These are phyloP conservation scores for Todiramphus chloris DNA, from an alignment of 2,113 vertebrate species.

Conservation along the genomic window DNA sequence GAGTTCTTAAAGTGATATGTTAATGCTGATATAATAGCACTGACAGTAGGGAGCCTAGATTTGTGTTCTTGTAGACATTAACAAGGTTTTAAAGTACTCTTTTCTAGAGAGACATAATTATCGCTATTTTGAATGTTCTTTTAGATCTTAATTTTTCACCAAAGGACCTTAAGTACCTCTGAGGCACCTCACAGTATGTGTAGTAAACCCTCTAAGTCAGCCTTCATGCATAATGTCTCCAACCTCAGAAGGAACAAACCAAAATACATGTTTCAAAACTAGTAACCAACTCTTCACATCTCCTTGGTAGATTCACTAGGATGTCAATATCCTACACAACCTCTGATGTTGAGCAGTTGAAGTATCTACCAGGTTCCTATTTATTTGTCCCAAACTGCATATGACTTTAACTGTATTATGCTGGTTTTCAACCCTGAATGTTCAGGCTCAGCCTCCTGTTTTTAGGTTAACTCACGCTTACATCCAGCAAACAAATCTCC, in stretches of 20 bases:
- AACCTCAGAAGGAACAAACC: not conserved
- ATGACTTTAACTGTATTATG: not conserved
- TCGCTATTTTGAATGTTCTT: not conserved
- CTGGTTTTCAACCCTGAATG: not conserved
- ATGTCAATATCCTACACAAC: not conserved
- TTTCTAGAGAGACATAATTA: conserved; percentile 10
- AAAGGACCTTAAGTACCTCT: not conserved
- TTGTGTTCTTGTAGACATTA: not conserved
- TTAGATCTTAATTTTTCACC: not conserved
- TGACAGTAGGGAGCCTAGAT: not conserved
- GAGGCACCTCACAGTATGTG: not conserved
- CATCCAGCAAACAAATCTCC: not conserved
- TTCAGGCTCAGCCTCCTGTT: not conserved
- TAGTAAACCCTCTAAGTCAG: not conserved
- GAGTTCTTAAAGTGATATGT: not conserved
- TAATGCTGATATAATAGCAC: conserved; percentile 24
- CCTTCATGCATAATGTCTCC: not conserved
- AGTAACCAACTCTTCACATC: not conserved
- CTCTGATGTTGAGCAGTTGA: not conserved
- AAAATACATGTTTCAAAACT: not conserved
- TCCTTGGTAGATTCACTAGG: not conserved
- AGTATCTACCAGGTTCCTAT: not conserved
- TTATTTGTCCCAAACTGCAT: not conserved
- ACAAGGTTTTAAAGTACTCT: conserved; percentile 5
- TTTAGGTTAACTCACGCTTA: not conserved